These are phyloP conservation scores for Chrysomallon squamiferum DNA, from an alignment of 1,140 invertebrate species.

Conservation along the genomic window DNA sequence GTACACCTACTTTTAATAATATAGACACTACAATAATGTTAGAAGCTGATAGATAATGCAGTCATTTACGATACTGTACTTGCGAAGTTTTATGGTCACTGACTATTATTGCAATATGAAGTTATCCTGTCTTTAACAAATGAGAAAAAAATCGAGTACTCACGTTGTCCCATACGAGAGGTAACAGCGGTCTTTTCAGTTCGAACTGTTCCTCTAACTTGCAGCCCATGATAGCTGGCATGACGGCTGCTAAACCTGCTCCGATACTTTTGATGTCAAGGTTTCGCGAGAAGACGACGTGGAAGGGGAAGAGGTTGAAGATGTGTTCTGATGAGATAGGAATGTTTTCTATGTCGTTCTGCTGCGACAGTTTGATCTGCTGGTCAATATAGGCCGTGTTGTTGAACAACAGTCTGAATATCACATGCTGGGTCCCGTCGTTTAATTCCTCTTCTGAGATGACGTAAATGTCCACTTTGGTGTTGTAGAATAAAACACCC, in stretches of 20 bases:
- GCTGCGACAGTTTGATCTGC: conserved; percentile 16
- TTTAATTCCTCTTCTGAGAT: conserved; percentile 76
- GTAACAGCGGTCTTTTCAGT: conserved; percentile 85
- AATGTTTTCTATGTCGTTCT: conserved; percentile 34
- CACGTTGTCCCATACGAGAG: conserved; percentile 92
- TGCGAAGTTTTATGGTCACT: too few relatives aligned
- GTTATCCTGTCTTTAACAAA: too few relatives aligned
- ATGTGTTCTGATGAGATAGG: conserved; percentile 75
- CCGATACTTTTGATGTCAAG: conserved; percentile 86
- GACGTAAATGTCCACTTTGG: conserved; percentile 90
- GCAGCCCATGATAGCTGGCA: conserved; percentile 80
- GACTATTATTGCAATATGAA: too few relatives aligned
- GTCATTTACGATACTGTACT: too few relatives aligned
- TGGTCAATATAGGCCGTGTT: conserved; percentile 74
- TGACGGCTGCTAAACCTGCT: conserved; percentile 87
- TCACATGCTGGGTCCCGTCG: conserved; percentile 86
- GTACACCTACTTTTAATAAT: too few relatives aligned
- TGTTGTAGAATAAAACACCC: conserved; percentile 89
- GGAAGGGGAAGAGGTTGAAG: conserved; percentile 98
- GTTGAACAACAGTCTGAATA: conserved; percentile 92
- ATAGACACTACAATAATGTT: too few relatives aligned
- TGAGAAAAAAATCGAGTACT: conserved; percentile 59
- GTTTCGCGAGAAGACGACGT: conserved; percentile 93
- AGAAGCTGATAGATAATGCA: too few relatives aligned
- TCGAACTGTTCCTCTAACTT: conserved; percentile 88